These are phyloP conservation scores for Phenganax stokvisi DNA, from an alignment of 92 coral and sea anemone genomes.

Conservation along the genomic window DNA sequence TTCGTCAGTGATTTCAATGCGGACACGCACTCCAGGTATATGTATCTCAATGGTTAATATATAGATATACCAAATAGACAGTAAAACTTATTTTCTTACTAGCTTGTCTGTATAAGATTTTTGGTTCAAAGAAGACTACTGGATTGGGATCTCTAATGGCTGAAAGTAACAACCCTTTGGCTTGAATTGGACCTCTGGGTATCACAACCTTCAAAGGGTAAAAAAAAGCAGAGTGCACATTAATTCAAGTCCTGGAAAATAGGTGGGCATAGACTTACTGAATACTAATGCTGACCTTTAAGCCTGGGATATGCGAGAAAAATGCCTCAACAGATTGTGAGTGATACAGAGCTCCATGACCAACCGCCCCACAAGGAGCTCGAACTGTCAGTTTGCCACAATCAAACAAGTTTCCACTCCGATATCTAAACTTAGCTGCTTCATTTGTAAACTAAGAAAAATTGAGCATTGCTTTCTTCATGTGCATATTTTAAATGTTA, in stretches of 20 bases:
- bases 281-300: constrained; percentile 55
- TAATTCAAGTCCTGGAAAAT: no score
- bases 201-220: constrained; percentile 65
- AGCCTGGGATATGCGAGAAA: constrained; percentile 90
- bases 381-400: constrained; percentile 94
- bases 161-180: constrained; percentile 83
- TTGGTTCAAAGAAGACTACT: constrained; percentile 80
- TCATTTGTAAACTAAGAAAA: constrained; percentile 69
- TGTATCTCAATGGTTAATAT: neutral
- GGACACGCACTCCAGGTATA: no score
- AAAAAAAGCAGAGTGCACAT: neutral
- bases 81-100: constrained; percentile 36
- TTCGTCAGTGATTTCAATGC: neutral
- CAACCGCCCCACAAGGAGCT: constrained; percentile 98
- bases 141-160: constrained; percentile 92
- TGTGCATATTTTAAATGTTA: neutral
- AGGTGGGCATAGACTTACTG: neutral
- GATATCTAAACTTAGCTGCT: constrained; percentile 82
- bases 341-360: constrained; percentile 96
- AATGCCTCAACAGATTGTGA: constrained; percentile 95
- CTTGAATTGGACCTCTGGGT: constrained; percentile 95
- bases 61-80: neutral
- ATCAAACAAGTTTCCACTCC: constrained; percentile 88
- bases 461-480: neutral
- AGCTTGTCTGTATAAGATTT: constrained; percentile 92